Base-by-base conservation (phyloP, 2,888 invertebrate species). In the Andrena praecox region DNA sequence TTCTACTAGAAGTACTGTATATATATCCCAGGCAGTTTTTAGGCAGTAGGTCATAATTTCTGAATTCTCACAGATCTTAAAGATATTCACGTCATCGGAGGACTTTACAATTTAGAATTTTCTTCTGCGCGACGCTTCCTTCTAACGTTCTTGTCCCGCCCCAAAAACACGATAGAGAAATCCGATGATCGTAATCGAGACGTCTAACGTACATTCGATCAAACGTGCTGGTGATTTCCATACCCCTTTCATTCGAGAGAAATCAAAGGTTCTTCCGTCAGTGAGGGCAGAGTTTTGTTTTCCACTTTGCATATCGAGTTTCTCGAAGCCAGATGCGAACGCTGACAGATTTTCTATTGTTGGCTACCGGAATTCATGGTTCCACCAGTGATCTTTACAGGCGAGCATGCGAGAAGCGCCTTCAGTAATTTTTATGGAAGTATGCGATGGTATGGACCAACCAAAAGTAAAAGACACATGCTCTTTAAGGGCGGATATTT, bases 261-360 rank as follows among this genome's bases (percentile, higher is more conserved):
- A 67, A 82, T 82, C 79, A 85, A 85, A 82, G 84, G 77, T 74
- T 59, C 66, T 60, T 80, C 77, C 59, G 82, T 85, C 75, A 82
- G 72, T 31, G 42, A 74, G 82, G 35, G 35, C 16, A 7, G 27
- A 76, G 54, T 71, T 73, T 86, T 86, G 85, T 86, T 85, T 86
- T 77, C 70, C 69, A 79, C 80, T 86, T 85, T 85, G 81, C 86
- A 82, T 86, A 86, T 86, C 86, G 77, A 77, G 69, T 86, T 86
- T 81, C 86, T 75, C 74, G 54, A 67, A 66, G 77, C 72, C 84
- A 84, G 85, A 86, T 81, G 85, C 60, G 60, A 60, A 68, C 20
- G 62, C 68, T 63, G 78, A 76, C 79, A 33, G 83, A 84, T 73
- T 76, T 76, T 56, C 67, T 63, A 73, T 72, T 72, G 78, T 72